These are phyloP conservation scores for Piprites chloris DNA, from an alignment of 2,113 vertebrate genomes.

Conservation along the genomic window DNA sequence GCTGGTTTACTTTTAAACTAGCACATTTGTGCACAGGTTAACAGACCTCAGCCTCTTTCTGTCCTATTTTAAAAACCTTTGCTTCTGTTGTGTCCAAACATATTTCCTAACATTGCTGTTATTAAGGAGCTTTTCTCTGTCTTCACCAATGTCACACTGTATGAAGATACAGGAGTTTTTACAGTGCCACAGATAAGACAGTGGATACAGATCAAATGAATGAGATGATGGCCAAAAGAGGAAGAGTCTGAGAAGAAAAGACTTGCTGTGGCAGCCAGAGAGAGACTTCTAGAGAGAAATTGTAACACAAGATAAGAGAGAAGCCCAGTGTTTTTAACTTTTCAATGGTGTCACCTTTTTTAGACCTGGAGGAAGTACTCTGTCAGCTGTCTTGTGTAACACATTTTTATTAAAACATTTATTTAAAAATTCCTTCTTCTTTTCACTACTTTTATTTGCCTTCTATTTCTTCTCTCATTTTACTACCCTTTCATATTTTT, in stretches of 20 bases:
- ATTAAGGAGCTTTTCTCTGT: neutral
- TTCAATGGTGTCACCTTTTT: neutral
- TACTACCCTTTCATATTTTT: neutral
- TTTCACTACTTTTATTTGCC: neutral
- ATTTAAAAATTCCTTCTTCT: neutral
- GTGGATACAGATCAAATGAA: too few relatives aligned
- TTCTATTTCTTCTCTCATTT: neutral
- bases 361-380: neutral
- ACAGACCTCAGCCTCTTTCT: neutral
- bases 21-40: neutral
- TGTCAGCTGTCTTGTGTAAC: neutral
- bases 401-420: neutral
- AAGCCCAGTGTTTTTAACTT: neutral
- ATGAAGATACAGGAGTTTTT: neutral
- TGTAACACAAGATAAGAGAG: neutral
- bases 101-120: neutral
- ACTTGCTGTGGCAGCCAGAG: neutral
- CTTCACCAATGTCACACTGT: neutral
- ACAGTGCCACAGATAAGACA: neutral
- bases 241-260: neutral
- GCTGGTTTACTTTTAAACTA: too few relatives aligned
- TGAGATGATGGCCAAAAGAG: neutral
- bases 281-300: neutral
- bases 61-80: neutral
- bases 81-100: neutral